Evolutionary conservation across 2,797 vertebrate species (phyloP).

Genomic region (Furcifer pardalis): DNA sequence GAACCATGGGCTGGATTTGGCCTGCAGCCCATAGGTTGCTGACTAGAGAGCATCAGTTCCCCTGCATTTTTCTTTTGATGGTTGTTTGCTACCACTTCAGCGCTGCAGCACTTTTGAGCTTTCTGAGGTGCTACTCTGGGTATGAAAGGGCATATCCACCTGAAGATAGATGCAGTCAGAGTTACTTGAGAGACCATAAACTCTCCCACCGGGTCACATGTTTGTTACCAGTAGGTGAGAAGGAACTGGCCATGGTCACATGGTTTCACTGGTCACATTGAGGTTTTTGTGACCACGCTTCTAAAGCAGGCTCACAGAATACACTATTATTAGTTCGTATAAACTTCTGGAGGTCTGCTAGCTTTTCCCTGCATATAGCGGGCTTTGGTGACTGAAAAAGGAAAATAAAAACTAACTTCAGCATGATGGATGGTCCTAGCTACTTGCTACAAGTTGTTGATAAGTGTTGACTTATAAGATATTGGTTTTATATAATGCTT

Average conservation of each 20-base stretch:
- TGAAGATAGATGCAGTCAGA: background rate
- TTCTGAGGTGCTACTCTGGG: background rate
- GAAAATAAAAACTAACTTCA: background rate
- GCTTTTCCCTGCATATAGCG: background rate
- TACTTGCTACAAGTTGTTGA: too few relatives aligned
- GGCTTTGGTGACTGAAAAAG: background rate
- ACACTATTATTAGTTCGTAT: background rate
- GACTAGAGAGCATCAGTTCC: too few relatives aligned
- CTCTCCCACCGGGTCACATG: background rate
- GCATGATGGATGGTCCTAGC: background rate
- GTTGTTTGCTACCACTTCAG: too few relatives aligned
- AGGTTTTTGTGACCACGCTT: too few relatives aligned
- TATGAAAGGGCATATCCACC: background rate
- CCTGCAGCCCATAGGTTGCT: too few relatives aligned
- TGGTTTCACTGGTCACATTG: background rate
- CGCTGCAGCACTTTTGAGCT: background rate
- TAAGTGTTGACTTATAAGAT: background rate
- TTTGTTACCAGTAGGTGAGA: too few relatives aligned
- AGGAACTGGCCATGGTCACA: background rate
- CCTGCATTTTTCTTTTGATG: too few relatives aligned
- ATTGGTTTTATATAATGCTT: background rate
- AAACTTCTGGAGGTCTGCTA: background rate
- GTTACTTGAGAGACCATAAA: background rate
- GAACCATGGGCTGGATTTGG: too few relatives aligned
- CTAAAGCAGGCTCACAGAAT: background rate